phyloP scores from a whole-genome alignment of 1,140 invertebrate species.

The Rhynchophorus ferrugineus region DNA sequence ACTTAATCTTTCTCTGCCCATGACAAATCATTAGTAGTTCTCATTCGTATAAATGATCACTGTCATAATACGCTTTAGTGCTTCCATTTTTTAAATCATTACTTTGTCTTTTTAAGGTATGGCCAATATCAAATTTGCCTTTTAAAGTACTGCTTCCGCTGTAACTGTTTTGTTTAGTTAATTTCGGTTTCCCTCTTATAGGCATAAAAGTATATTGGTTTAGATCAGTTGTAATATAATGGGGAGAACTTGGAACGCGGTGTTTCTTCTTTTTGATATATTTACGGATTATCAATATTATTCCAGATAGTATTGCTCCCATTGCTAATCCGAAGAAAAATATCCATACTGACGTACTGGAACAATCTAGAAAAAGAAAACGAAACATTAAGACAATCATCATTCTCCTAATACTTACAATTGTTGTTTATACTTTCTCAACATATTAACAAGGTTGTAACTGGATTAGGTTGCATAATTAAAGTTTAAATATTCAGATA shows the following conservation, averaged over 20 bases:
- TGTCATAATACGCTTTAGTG: conserved; percentile 29
- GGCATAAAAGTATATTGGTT: conserved; percentile 77
- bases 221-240: conserved; percentile 70
- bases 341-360: conserved; percentile 15
- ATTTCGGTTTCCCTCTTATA: conserved; percentile 46
- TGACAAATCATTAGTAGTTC: too few relatives aligned
- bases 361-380: conserved; percentile 6
- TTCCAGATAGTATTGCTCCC: conserved; percentile 30
- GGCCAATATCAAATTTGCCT: conserved; percentile 56
- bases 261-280: conserved; percentile 39
- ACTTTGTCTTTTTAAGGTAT: conserved; percentile 70
- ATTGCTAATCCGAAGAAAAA: conserved; percentile 42
- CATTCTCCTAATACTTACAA: too few relatives aligned
- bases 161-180: conserved; percentile 7
- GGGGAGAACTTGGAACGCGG: conserved; percentile 59
- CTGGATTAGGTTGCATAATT: background rate
- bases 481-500: background rate
- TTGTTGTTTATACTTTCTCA: too few relatives aligned
- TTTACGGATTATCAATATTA: conserved; percentile 14
- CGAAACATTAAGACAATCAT: too few relatives aligned
- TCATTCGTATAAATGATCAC: conserved; percentile 35
- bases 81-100: conserved; percentile 48
- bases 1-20: too few relatives aligned
- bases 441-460: background rate
- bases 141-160: conserved; percentile 47